Percentiles rank a stretch among this genome's conserved stretches.
phyloP scores from a whole-genome alignment of 2,113 vertebrate species.

The Vulpes ferrilata region DNA sequence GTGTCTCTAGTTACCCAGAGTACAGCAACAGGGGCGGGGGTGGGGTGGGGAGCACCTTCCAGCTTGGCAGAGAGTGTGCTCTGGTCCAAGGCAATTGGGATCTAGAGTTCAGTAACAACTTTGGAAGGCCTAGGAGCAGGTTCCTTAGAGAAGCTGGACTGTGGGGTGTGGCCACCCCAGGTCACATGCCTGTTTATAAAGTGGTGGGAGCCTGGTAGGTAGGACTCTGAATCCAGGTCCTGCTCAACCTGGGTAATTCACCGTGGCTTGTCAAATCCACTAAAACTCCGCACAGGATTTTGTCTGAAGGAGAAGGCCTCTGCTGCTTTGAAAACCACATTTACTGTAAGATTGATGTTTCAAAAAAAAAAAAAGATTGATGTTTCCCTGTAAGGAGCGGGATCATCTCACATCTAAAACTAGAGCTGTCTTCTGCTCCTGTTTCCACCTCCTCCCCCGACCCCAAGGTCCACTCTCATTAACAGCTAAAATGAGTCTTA shows the following conservation, averaged over 20 bases:
- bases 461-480: not conserved
- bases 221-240: not conserved
- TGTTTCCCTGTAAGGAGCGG: not conserved
- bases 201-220: not conserved
- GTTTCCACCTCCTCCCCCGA: not conserved
- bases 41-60: not conserved
- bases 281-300: not conserved
- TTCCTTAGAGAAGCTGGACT: not conserved
- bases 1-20: not conserved
- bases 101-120: slow-evolving; percentile 24
- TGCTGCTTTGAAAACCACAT: not conserved
- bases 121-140: not conserved
- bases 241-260: not conserved
- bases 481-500: not conserved
- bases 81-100: not conserved
- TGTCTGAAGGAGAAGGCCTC: not conserved
- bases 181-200: not conserved
- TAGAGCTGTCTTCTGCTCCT: not conserved
- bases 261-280: not conserved
- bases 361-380: not conserved
- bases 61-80: not conserved
- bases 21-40: not conserved
- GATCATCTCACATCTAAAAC: not conserved
- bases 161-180: not conserved
- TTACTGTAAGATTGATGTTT: not conserved